Evolutionary conservation across 2,113 vertebrate species (phyloP).

Genomic region (Sialia sialis): DNA sequence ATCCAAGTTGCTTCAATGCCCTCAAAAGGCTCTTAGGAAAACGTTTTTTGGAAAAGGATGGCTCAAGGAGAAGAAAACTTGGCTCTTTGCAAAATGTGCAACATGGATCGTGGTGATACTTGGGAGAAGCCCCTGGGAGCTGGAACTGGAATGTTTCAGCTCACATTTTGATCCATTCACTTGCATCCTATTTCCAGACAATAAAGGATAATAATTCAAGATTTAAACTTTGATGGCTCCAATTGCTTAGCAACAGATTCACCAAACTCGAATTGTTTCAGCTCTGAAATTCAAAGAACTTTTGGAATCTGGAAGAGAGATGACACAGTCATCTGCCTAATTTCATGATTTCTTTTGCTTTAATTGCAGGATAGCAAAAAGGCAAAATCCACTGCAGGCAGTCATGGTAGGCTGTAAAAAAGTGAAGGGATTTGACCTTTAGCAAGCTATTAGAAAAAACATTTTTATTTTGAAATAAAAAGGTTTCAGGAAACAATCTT

Average conservation of each 20-base stretch:
- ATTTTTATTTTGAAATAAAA: background rate
- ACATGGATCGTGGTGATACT: background rate
- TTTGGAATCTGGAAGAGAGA: background rate
- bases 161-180: background rate
- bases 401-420: background rate
- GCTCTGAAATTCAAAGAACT: background rate
- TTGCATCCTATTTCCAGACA: slow-evolving; percentile 5
- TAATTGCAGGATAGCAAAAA: background rate
- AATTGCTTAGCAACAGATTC: slow-evolving; percentile 54
- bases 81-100: background rate
- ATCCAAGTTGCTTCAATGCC: background rate
- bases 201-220: slow-evolving; percentile 16
- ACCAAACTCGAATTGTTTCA: slow-evolving; percentile 2
- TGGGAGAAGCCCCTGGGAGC: background rate
- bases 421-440: background rate
- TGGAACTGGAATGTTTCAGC: background rate
- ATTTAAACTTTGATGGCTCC: slow-evolving; percentile 18
- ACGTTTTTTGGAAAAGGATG: background rate
- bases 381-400: background rate
- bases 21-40: background rate
- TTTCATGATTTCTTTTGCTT: background rate
- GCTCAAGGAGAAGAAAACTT: background rate
- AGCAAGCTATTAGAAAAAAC: background rate
- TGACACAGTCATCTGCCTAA: background rate
- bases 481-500: background rate